Base-by-base conservation (phyloP, 2,888 invertebrate species). In the Metalampra italica region DNA sequence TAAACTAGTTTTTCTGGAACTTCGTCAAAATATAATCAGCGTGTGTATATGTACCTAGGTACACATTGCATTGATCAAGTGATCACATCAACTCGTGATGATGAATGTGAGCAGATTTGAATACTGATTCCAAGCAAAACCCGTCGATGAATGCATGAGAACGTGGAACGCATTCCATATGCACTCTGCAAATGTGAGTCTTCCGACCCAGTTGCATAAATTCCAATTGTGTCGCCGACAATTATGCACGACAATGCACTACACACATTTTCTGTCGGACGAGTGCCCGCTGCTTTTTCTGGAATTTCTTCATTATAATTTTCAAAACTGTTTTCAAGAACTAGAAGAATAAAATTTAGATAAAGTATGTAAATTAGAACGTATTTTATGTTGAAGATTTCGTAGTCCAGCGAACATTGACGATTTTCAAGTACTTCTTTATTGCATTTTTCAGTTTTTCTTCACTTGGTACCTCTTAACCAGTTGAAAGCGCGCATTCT, bases 181-280 rank as follows among this genome's bases (percentile, higher is more conserved):
- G 50, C 49, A 51, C 48, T 54, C 52, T 43, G 36, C 46, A 49
- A 46, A 52, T 46, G 43, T 46, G 41, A 46, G 47, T 43, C 49
- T 47, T 47, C 45, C 52, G 71, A 60, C 68, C 68, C 64, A 61
- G 56, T 62, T 75, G 67, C 73, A 77, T 77, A 72, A 69, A 69
- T 74, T 73, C 65, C 63, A 71, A 69, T 65, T 64, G 65, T 64
- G 65, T 61, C 54, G 48, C 29, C 59, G 68, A 69, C 68, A 69
- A 65, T 64, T 63, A 65, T 57, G 67, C 66, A 63, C 55, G 57
- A 62, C 66, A 64, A 75, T 71, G 22, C 22, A 22, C 22, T 22
- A 22, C 22, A 22, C 22, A 22, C n/a, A n/a, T 68, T 71, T 68
- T 69, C 62, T 55, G 51, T 50, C 12, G 32, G 40, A 45, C 44